These are phyloP conservation scores for Papilio glaucus DNA, from an alignment of 1,140 invertebrate species.

Conservation along the genomic window DNA sequence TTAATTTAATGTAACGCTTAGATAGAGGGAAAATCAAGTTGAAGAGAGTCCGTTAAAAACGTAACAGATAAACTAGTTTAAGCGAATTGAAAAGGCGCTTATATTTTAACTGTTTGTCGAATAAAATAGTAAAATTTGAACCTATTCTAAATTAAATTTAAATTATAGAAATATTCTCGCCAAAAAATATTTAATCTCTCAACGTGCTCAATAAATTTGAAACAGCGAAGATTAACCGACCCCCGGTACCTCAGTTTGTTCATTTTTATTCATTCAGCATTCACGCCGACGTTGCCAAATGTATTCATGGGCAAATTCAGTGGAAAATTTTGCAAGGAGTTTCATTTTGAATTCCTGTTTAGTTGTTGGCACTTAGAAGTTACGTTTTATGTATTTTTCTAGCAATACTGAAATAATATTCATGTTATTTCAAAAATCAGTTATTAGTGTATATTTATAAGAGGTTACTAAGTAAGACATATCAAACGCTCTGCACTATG, in stretches of 20 bases:
- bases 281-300: slow-evolving; percentile 67
- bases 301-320: slow-evolving; percentile 62
- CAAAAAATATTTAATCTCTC: slow-evolving; percentile 49
- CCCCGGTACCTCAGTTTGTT: slow-evolving; percentile 60
- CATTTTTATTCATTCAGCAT: slow-evolving; percentile 72
- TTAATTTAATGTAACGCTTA: too few relatives aligned
- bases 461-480: too few relatives aligned
- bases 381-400: slow-evolving; percentile 6
- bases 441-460: too few relatives aligned
- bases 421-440: not conserved
- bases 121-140: not conserved
- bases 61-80: too few relatives aligned
- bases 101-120: not conserved
- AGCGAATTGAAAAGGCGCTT: too few relatives aligned
- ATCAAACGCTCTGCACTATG: too few relatives aligned
- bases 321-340: slow-evolving; percentile 31
- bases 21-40: too few relatives aligned
- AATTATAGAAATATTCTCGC: not conserved
- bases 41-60: too few relatives aligned
- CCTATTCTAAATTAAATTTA: not conserved
- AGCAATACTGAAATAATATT: not conserved
- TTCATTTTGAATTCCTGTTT: slow-evolving; percentile 25
- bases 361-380: slow-evolving; percentile 16
- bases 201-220: slow-evolving; percentile 59
- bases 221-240: slow-evolving; percentile 65